Base-by-base conservation (phyloP, 2,888 invertebrate species). In the Aleiodes alternator region DNA sequence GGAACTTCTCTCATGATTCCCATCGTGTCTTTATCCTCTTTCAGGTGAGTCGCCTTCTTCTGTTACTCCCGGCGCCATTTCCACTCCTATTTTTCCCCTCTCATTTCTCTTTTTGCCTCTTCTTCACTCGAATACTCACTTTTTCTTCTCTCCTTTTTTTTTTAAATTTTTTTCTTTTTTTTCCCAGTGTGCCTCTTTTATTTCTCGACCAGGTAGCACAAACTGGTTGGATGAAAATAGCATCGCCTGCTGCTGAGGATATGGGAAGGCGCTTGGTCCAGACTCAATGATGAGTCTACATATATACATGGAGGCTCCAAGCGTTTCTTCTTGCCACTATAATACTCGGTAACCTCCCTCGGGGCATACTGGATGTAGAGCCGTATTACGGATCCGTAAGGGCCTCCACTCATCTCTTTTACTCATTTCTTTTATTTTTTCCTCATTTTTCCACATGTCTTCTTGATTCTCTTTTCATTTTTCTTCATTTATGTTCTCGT, bases 191-290 rank as follows among this genome's bases (percentile, higher is more conserved):
- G 8, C 9, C 23, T 66, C 14, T 68, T 68, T 68, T 51, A 68
- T 68, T 68, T 51, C 29, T 14, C 68, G 12, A 51, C 68, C 68
- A 68, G 68, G 68, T 68, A 69, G 72, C 66, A 72, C 73, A 75
- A 81, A 81, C 81, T 78, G 81, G 81, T 81, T 80, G 79, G 80
- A 76, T 81, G 78, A 79, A 81, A 81, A 81, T 81, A 81, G 79
- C 81, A 68, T 80, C 71, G 66, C 76, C 77, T 77, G 77, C 69
- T 76, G 68, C 75, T 78, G 77, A 75, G 80, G 75, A 79, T 55
- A 59, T 78, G 76, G 23, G 23, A 73, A 72, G 71, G 75, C 50
- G 72, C 71, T 64, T 57, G 74, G 59, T 53, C 75, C 75, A 76
- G 80, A 80, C 78, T 80, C 80, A 77, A 74, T 80, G 80, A 78